Base-by-base conservation (phyloP, 2,888 invertebrate genomes). In the Aethes cnicana region DNA sequence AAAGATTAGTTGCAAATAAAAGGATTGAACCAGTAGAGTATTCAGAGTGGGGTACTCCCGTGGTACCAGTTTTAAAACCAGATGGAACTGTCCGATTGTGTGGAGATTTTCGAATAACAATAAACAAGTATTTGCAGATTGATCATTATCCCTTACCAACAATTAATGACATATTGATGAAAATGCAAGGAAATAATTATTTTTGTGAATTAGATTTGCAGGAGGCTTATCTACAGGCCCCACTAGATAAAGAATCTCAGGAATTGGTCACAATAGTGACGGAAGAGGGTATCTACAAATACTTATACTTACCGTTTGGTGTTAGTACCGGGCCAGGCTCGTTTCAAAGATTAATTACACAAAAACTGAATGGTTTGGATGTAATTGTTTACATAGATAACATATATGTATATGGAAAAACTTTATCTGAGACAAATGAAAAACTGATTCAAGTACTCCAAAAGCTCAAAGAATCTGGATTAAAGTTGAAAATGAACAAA, bases 261-360 rank as follows among this genome's bases (percentile, higher is more conserved):
- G 3, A 3, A 2, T 16, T 48, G 8, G 30, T 32, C 3, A 18
- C n/a, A n/a, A 21, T 37, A 6, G 32, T 30, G 17, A 47, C 47
- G 4, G 39, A 47, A 28, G 18, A 23, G 6, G 39, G 55, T 18
- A 7, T 55, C 3, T 48, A 9, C 21, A 33, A 33, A 9, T 46
- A 33, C 23, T 33, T 14, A 4, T 6, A 35, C 4, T 14, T 46
- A 9, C 53, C 46, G 1, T 57, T 48, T 26, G 55, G 60, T 1
- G 28, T 58, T 28, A 20, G 58, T 1, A 53, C 41, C 26, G 56
- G 53, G 5, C 56, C 57, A 4, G 57, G 53, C 1, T 55, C 57
- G 8, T 58, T 58, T 25, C 58, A 58, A 25, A 11, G 52, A 35
- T 4, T 36, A 25, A 4, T 56, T 35, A 58, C 32, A 12, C 18